These are phyloP conservation scores for Numenius arquata DNA, from an alignment of 2,113 vertebrate species.

Conservation along the genomic window DNA sequence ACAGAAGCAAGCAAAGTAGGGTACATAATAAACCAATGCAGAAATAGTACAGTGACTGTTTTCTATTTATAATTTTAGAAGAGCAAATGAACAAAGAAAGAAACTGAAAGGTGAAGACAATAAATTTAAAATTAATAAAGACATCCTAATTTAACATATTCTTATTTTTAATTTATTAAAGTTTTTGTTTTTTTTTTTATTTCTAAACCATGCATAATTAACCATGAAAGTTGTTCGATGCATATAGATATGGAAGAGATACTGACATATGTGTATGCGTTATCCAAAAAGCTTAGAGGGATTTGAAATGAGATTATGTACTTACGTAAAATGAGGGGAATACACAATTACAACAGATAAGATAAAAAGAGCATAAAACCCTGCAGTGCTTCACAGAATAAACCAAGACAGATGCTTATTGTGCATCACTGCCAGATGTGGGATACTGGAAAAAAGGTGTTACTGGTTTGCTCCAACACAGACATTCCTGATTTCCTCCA, in stretches of 20 bases:
- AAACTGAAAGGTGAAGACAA: background rate
- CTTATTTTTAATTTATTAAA: background rate
- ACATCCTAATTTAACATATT: background rate
- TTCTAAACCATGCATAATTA: background rate
- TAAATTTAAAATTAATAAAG: background rate
- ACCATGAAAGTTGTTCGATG: background rate
- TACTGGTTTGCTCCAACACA: background rate
- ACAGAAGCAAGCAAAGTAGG: background rate
- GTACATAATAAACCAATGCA: background rate
- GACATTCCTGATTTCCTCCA: background rate
- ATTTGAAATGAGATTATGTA: slow-evolving; percentile 5
- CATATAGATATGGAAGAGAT: background rate
- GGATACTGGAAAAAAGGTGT: background rate
- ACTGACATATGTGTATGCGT: fast-evolving
- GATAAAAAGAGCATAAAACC: background rate
- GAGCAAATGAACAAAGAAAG: background rate
- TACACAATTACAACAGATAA: background rate
- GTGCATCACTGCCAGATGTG: background rate
- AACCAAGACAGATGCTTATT: background rate
- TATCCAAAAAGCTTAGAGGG: background rate
- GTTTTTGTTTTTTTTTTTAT: background rate
- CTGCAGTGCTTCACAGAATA: background rate
- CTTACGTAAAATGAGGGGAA: background rate
- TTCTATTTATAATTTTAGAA: background rate
- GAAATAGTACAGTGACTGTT: background rate